phyloP scores from a whole-genome alignment of 2,113 vertebrate genomes.

The Podiceps cristatus region DNA sequence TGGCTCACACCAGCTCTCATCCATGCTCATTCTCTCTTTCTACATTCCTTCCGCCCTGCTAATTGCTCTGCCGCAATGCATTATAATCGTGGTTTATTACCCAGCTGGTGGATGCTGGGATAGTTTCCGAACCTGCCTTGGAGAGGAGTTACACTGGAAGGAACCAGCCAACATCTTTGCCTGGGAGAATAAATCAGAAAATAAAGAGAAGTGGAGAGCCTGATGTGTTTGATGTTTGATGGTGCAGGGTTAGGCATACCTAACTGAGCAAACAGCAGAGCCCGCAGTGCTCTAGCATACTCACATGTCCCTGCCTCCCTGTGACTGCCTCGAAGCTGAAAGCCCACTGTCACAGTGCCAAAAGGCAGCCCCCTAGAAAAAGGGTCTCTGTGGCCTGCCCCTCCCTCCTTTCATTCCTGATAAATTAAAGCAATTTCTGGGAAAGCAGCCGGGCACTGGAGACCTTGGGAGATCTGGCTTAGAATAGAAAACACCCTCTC shows the following conservation, averaged over 20 bases:
- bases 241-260: not conserved
- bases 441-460: not conserved
- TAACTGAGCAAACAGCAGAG: not conserved
- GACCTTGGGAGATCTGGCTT: not conserved
- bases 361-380: not conserved
- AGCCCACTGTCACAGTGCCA: not conserved
- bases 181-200: not conserved
- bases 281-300: not conserved
- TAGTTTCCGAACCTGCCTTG: not conserved
- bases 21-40: not conserved
- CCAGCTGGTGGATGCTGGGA: not conserved
- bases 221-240: not conserved
- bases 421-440: constrained; percentile 17
- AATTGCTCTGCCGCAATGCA: not conserved
- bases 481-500: not conserved
- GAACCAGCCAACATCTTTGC: not conserved
- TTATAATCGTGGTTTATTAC: not conserved
- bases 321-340: not conserved
- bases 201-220: not conserved
- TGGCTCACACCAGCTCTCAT: not conserved
- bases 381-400: not conserved
- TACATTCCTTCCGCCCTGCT: not conserved
- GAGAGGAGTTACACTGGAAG: not conserved
- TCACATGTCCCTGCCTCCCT: not conserved
- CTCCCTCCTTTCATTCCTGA: not conserved